Percentiles rank a stretch among this genome's conserved stretches.
These are phyloP conservation scores for Pithecia hirsuta DNA, from an alignment of 2,797 vertebrate species.

Conservation along the genomic window DNA sequence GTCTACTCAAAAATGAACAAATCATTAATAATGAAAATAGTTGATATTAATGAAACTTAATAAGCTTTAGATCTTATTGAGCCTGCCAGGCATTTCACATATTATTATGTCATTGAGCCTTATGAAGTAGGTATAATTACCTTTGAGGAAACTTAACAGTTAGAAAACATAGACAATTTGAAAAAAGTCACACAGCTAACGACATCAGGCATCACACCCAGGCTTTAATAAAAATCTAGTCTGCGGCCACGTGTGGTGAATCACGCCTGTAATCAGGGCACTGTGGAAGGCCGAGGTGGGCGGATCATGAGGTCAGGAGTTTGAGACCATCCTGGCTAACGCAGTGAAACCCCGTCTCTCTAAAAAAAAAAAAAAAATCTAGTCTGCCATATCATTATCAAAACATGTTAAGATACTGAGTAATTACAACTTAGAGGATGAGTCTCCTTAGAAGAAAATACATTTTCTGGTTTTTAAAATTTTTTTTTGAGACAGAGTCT, in stretches of 20 bases:
- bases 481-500: background rate
- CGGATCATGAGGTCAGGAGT: too few relatives aligned
- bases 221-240: background rate
- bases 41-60: background rate
- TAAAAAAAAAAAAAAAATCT: background rate
- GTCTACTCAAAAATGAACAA: background rate
- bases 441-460: background rate
- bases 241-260: rapidly evolving
- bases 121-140: background rate
- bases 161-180: conserved; percentile 1
- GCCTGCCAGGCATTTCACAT: background rate
- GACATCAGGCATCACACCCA: background rate
- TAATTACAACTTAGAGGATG: background rate
- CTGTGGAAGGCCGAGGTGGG: too few relatives aligned
- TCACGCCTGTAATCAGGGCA: too few relatives aligned
- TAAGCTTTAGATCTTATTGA: background rate
- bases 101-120: background rate
- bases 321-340: too few relatives aligned
- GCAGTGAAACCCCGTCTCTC: too few relatives aligned
- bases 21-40: conserved; percentile 25
- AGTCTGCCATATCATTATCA: background rate
- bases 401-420: background rate
- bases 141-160: background rate
- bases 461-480: background rate
- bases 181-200: background rate